Conservation (phyloP, 1,140 invertebrate genomes). For the Drosophila leontia region DNA sequence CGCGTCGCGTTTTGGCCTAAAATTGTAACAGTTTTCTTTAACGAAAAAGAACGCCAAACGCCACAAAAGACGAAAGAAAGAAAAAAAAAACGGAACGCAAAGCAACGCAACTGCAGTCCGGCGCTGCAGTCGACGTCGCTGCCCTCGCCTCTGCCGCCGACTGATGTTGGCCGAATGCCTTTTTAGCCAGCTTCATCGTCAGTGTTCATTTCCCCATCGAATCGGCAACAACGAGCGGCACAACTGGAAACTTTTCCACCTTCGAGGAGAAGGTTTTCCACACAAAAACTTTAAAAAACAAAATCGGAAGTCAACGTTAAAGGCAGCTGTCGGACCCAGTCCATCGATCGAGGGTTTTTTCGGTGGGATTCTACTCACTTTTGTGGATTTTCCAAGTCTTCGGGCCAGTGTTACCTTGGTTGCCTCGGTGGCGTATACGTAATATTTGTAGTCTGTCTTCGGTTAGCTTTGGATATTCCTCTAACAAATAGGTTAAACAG, state of each 20-base stretch:
- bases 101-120: constrained; percentile 38
- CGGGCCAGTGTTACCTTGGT: neutral
- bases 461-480: constrained; percentile 3
- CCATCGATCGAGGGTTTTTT: constrained; percentile 6
- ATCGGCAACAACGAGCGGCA: constrained; percentile 58
- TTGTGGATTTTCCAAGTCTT: neutral
- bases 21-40: constrained; percentile 77
- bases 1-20: constrained; percentile 73
- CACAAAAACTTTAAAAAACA: neutral
- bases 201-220: constrained; percentile 82
- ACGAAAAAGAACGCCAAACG: constrained; percentile 25
- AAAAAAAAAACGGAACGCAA: constrained; percentile 24
- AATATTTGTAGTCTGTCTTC: constrained; percentile 18
- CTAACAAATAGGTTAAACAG: neutral
- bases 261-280: constrained; percentile 6
- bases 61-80: constrained; percentile 26
- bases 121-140: constrained; percentile 57
- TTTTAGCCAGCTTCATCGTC: constrained; percentile 76
- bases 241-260: constrained; percentile 4
- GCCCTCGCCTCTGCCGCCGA: constrained; percentile 28
- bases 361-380: neutral
- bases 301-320: constrained; percentile 15
- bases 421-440: constrained; percentile 40
- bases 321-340: constrained; percentile 16
- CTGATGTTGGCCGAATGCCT: constrained; percentile 59